Evolutionary conservation across 2,113 vertebrate species (phyloP), one percentile per base, ranked within the genome.

Genomic region (Tylochromis polylepis): DNA sequence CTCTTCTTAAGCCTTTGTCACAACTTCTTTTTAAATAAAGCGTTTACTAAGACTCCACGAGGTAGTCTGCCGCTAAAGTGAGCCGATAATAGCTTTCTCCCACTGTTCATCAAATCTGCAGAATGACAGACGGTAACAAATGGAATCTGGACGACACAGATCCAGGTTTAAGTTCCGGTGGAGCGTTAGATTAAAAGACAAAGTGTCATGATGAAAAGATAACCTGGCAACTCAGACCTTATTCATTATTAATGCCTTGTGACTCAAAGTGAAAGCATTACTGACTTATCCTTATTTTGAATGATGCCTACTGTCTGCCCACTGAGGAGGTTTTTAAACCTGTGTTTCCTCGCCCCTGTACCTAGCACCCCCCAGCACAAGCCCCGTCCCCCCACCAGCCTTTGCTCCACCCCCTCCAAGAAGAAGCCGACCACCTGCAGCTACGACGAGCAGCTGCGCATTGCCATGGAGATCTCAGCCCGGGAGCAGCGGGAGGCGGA

Each of bases 401-500:
- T 89, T 46, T 94, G 82, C 93, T 56, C 96, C 22, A 96, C 96
- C 2, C 93, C 96, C 6, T 86, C 96, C 81, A 92, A 95, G 81
- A 97, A 96, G 79, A 88, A 96, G 81, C 95, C 97, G 1, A 58
- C 58, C 79, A 4, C 27, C 91, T 96, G 94, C 96, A 97, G 96
- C 93, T 99, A 99, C 16, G 94, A 97, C 3, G 97, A 98, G 94
- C 98, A 99, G 95, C 96, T 99, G 82, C 97, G 97, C 20, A 91
- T 99, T 92, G 98, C 98, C 92, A 99, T 99, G 98, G 98, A 97
- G 88, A 96, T 99, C 85, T 99, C 98, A 0, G 97, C 98, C 0
- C 96, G 96, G 36, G 98, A 99, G 94, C 98, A 98, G 93, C 97
- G 97, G 88, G 98, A 98, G 90, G 97, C 96, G 11, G 96, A 98